phyloP scores from a whole-genome alignment of 2,888 invertebrate genomes.

The Drosophila prolongata region DNA sequence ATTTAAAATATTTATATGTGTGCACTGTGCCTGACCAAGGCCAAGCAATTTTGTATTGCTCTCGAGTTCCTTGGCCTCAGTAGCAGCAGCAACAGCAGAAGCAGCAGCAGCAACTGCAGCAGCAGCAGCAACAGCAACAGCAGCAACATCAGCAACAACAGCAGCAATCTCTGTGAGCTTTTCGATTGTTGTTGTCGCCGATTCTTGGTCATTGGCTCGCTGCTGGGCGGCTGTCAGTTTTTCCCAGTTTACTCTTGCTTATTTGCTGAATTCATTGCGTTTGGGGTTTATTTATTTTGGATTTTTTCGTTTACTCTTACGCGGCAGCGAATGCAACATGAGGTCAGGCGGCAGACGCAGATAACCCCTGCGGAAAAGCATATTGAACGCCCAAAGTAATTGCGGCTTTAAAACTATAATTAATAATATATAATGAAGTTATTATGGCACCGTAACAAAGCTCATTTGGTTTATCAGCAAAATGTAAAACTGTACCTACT shows the following conservation, averaged over 20 bases:
- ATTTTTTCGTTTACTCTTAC: constrained; percentile 69
- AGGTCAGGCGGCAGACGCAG: constrained; percentile 23
- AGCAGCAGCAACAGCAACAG: constrained; percentile 45
- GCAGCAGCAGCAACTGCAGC: constrained; percentile 28
- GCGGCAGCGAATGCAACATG: constrained; percentile 59
- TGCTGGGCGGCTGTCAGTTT: constrained; percentile 35
- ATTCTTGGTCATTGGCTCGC: constrained; percentile 76
- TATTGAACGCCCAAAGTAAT: constrained; percentile 18
- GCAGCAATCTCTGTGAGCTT: constrained; percentile 61
- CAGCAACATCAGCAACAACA: constrained; percentile 52
- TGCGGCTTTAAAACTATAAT: constrained; percentile 42
- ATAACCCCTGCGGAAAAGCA: not conserved
- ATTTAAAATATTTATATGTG: constrained; percentile 72
- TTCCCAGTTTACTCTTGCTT: constrained; percentile 48
- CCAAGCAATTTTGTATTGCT: constrained; percentile 77
- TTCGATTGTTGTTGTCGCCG: constrained; percentile 56
- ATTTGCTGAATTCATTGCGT: constrained; percentile 73
- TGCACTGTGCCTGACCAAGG: constrained; percentile 73
- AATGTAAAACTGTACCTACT: constrained; percentile 7
- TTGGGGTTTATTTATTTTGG: constrained; percentile 70
- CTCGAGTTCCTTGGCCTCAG: constrained; percentile 74
- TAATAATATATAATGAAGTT: constrained; percentile 27
- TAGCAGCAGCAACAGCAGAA: constrained; percentile 14
- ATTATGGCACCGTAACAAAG: constrained; percentile 7
- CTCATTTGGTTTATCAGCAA: constrained; percentile 14